Evolutionary conservation across 2,888 invertebrate genomes (phyloP).

Genomic region (Sialis fuliginosa): DNA sequence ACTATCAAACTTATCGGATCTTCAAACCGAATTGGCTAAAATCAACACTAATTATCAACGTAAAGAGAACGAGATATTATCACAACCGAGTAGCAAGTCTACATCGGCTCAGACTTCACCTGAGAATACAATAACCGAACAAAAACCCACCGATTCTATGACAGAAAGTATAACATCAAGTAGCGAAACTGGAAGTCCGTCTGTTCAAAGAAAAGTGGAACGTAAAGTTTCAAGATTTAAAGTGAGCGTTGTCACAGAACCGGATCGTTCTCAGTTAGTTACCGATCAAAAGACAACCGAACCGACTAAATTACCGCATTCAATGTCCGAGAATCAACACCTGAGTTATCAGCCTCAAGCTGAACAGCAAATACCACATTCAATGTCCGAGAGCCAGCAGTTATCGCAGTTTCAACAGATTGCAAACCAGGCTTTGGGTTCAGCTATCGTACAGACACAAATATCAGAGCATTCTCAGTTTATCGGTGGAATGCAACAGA

Average conservation of each 20-base stretch:
- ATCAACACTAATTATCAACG: slow-evolving; percentile 23
- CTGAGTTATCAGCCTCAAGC: slow-evolving; percentile 1
- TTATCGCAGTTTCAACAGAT: background rate
- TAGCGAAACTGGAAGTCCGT: background rate
- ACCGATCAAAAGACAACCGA: slow-evolving; percentile 8
- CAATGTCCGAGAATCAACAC: background rate
- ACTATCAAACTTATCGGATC: slow-evolving; percentile 32
- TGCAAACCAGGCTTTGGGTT: too few relatives aligned
- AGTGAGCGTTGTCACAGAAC: slow-evolving; percentile 32
- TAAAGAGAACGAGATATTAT: background rate
- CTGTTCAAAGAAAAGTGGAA: slow-evolving; percentile 10
- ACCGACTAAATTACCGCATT: slow-evolving; percentile 4
- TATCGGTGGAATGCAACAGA: too few relatives aligned
- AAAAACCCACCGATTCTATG: slow-evolving; percentile 1
- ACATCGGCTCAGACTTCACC: slow-evolving; percentile 3
- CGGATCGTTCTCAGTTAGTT: slow-evolving; percentile 19
- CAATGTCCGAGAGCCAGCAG: background rate
- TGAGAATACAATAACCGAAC: background rate
- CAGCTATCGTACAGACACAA: too few relatives aligned
- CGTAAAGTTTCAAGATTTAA: slow-evolving; percentile 30
- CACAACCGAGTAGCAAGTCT: background rate
- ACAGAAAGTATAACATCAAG: background rate
- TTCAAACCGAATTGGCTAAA: slow-evolving; percentile 42
- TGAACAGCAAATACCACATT: background rate
- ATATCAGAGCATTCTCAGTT: too few relatives aligned